Conservation (phyloP, 2,888 invertebrate genomes). For the Eumacrocentrus americanus region DNA sequence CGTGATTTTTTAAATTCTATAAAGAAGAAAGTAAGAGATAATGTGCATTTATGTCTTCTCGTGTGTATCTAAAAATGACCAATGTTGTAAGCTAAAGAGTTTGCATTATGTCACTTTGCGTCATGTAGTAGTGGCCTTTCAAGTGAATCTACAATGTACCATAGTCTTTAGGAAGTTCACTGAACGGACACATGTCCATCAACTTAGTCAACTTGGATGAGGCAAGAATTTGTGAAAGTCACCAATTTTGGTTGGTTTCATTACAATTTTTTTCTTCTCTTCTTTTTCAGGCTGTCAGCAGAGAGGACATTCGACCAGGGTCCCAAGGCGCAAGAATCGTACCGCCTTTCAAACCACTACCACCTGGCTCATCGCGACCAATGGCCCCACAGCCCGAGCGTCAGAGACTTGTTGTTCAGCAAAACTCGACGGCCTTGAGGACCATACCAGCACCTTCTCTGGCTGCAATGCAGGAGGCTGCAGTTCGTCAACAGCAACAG, state of each 20-base stretch:
- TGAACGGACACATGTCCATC: not conserved
- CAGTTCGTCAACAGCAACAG: constrained; percentile 40
- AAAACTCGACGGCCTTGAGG: constrained; percentile 50
- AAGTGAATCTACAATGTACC: not conserved
- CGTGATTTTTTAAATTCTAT: too few relatives aligned
- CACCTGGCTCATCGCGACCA: constrained; percentile 63
- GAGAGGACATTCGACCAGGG: constrained; percentile 25
- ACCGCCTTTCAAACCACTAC: constrained; percentile 81
- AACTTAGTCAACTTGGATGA: too few relatives aligned
- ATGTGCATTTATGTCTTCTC: not conserved
- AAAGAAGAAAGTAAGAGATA: not conserved
- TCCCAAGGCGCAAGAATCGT: constrained; percentile 56
- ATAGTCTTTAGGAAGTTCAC: too few relatives aligned
- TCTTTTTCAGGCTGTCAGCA: constrained; percentile 20
- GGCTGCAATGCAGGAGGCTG: constrained; percentile 45
- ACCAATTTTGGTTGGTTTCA: not conserved
- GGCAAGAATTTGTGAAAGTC: not conserved
- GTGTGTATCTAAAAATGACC: not conserved
- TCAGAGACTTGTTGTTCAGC: constrained; percentile 55
- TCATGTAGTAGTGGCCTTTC: not conserved
- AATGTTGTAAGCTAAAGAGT: not conserved
- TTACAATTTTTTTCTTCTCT: not conserved
- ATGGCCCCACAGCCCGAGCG: constrained; percentile 74
- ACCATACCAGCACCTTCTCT: constrained; percentile 44
- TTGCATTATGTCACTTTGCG: not conserved